These are phyloP conservation scores for Sclerurus mexicanus DNA, from an alignment of 2,113 vertebrate species.

Conservation along the genomic window DNA sequence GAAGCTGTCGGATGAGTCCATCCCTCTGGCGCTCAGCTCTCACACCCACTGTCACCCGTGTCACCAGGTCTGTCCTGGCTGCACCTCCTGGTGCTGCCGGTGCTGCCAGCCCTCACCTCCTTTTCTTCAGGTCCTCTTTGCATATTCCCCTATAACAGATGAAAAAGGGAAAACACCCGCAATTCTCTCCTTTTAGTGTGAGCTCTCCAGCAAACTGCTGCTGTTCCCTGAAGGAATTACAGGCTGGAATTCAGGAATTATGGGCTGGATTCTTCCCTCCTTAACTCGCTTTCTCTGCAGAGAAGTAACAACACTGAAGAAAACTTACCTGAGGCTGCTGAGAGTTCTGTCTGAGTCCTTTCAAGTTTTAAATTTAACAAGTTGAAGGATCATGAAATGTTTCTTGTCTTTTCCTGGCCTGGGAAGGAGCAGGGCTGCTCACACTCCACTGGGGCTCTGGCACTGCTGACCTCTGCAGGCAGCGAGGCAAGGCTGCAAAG, in stretches of 20 bases:
- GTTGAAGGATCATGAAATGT: neutral
- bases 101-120: neutral
- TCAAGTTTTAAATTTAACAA: neutral
- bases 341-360: neutral
- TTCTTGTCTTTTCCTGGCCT: neutral
- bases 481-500: neutral
- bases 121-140: neutral
- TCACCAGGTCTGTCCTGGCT: neutral
- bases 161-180: neutral
- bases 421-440: neutral
- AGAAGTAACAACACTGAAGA: neutral
- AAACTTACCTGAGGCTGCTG: neutral
- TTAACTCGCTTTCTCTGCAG: neutral
- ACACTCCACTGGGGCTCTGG: neutral
- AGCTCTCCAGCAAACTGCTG: neutral
- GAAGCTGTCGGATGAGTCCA: neutral
- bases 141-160: accelerated
- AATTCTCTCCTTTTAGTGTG: too few relatives aligned
- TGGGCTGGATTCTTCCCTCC: neutral
- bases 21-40: accelerated
- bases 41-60: accelerated
- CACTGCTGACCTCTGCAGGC: neutral
- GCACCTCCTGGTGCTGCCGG: too few relatives aligned
- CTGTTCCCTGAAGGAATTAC: neutral
- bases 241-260: neutral